phyloP scores from a whole-genome alignment of 2,888 invertebrate genomes.

The Lasioglossum calceatum region DNA sequence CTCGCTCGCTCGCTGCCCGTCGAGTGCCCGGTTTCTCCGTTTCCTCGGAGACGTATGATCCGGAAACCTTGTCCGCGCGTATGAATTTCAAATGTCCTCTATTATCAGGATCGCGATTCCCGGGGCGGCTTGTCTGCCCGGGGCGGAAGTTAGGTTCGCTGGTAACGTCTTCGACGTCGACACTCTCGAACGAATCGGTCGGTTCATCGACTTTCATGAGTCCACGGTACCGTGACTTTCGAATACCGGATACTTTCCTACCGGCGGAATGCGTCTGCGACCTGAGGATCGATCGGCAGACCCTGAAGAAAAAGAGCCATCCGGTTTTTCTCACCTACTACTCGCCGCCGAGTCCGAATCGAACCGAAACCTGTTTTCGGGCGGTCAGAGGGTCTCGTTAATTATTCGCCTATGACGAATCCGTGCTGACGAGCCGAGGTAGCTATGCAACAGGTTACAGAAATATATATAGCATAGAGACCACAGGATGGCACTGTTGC shows the following conservation, averaged over 20 bases:
- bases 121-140: conserved; percentile 1
- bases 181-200: conserved; percentile 62
- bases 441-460: background rate
- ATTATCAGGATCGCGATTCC: conserved; percentile 29
- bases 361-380: conserved; percentile 32
- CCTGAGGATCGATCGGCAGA: conserved; percentile 32
- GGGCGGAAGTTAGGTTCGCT: conserved; percentile 54
- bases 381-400: conserved; percentile 17
- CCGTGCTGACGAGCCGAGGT: background rate
- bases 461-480: background rate
- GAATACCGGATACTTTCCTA: conserved; percentile 63
- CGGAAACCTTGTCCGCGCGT: conserved; percentile 32
- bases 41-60: background rate
- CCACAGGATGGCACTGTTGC: background rate
- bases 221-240: conserved; percentile 66
- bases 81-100: conserved; percentile 54
- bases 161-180: conserved; percentile 53
- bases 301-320: conserved; percentile 37
- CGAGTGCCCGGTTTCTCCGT: background rate
- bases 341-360: conserved; percentile 15
- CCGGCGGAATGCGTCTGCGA: conserved; percentile 44
- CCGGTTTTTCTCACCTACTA: conserved; percentile 48
- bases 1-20: background rate
- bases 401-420: conserved; percentile 47
- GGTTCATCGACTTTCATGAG: conserved; percentile 72